These are phyloP conservation scores for Tachysurus vachellii DNA, from an alignment of 2,113 vertebrate species.

Conservation along the genomic window DNA sequence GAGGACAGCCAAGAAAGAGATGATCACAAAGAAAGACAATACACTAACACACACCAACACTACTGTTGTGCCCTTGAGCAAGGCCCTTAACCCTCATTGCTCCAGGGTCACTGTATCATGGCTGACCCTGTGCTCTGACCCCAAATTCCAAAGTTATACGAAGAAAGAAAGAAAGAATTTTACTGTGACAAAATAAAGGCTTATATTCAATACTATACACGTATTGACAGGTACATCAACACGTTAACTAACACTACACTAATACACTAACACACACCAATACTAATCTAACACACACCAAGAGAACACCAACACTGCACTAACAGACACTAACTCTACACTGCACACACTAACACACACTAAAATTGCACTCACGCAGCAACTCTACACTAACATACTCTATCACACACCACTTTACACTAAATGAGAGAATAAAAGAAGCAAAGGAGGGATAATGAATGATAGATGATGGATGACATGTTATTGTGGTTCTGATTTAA, in stretches of 20 bases:
- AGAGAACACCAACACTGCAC: background rate
- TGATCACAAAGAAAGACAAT: background rate
- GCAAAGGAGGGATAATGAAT: background rate
- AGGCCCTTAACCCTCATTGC: no score
- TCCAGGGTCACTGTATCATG: no score
- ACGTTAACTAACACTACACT: background rate
- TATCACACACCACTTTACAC: background rate
- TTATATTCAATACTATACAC: background rate
- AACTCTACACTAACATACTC: background rate
- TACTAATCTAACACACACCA: background rate
- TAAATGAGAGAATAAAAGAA: background rate
- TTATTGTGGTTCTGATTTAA: conserved; percentile 19
- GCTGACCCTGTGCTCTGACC: no score
- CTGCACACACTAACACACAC: background rate
- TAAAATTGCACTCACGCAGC: no score
- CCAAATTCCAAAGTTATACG: no score
- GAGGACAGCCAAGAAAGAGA: background rate
- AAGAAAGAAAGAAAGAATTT: no score
- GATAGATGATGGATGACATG: conserved; percentile 6
- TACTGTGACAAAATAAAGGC: no score
- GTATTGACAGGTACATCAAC: background rate
- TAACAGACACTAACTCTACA: background rate
- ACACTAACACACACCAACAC: background rate
- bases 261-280: background rate
- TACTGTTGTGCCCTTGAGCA: no score